Percentiles rank a stretch among this genome's conserved stretches.
Conservation (phyloP, 2,113 vertebrate genomes). For the Rhinolophus sinicus region DNA sequence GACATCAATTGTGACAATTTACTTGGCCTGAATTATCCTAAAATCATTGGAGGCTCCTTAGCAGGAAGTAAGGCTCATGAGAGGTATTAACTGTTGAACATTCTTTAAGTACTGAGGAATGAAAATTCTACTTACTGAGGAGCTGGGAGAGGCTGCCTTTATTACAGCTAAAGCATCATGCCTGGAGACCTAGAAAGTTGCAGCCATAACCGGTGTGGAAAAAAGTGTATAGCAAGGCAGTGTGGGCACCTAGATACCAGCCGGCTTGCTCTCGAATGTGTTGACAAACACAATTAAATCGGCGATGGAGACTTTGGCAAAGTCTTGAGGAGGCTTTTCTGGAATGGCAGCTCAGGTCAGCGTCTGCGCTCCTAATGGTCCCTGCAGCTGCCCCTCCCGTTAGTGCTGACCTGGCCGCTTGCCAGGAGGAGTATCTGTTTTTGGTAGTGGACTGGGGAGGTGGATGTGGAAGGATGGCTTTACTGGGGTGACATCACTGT, state of each 20-base stretch:
- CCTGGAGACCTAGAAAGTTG: neutral
- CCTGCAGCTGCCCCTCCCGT: neutral
- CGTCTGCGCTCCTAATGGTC: neutral
- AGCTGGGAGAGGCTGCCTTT: constrained; percentile 43
- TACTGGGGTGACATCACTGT: neutral
- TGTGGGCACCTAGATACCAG: neutral
- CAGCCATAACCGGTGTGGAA: neutral
- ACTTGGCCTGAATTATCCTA: constrained; percentile 46
- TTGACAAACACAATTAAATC: neutral
- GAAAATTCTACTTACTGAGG: constrained; percentile 51
- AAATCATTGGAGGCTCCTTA: constrained; percentile 62
- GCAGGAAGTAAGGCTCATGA: constrained; percentile 62
- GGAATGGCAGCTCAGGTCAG: neutral
- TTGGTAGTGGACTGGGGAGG: neutral
- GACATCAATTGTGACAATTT: constrained; percentile 73
- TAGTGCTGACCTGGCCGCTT: neutral
- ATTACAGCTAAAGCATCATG: neutral
- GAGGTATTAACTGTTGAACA: constrained; percentile 69
- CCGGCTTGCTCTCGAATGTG: neutral
- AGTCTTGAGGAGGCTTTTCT: neutral
- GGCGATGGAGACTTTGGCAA: neutral
- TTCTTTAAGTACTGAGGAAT: constrained; percentile 66
- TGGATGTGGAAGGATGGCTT: neutral
- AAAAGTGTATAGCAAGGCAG: neutral
- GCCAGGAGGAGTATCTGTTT: constrained; percentile 44